Evolutionary conservation across 2,797 vertebrate species (phyloP), one percentile per base, ranked within the genome.

Genomic region (Morus bassanus): DNA sequence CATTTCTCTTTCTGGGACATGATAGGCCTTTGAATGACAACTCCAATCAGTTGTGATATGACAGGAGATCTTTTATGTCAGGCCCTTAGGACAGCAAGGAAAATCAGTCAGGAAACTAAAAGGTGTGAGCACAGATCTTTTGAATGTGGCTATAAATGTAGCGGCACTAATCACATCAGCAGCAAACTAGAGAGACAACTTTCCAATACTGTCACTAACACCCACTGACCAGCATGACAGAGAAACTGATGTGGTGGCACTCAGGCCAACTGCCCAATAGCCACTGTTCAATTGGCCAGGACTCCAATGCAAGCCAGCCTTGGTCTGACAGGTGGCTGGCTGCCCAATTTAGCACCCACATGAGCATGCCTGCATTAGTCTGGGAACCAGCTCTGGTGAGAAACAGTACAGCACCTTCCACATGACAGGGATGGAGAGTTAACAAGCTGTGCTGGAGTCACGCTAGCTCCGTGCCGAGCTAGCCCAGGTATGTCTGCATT

Each of bases 401-500:
- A 91, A 83, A 56, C 35, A 51, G 45, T 2, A 46, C 11, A 48
- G 15, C 11, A 74, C 24, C 65, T 65, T 82, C 37, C 67, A 57
- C 8, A 1, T 13, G 41, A 30, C 30, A 33, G 8, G 15, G 9
- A 4, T 2, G 0, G 65, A 51, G 41, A 27, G 15, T 30, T n/a
- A 77, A 25, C 12, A 53, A 18, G 27, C 37, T 51, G 8, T 27
- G 57, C n/a, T 75, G n/a, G 18, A 21, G 22, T 69, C 56, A 51
- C 5, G 2, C 33, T 33, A 11, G 23, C 35, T 64, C 46, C 39
- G 50, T 4, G 3, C 24, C 2, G 14, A 78, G n/a, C 51, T 51
- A n/a, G 23, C 59, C 30, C 51, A 43, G 8, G 37, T 51, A 21
- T 7, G 8, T 12, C 53, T 67, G 48, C 31, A 4, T 1, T 24